Conservation (phyloP, 2,797 vertebrate species). For the Dryobates pubescens region DNA sequence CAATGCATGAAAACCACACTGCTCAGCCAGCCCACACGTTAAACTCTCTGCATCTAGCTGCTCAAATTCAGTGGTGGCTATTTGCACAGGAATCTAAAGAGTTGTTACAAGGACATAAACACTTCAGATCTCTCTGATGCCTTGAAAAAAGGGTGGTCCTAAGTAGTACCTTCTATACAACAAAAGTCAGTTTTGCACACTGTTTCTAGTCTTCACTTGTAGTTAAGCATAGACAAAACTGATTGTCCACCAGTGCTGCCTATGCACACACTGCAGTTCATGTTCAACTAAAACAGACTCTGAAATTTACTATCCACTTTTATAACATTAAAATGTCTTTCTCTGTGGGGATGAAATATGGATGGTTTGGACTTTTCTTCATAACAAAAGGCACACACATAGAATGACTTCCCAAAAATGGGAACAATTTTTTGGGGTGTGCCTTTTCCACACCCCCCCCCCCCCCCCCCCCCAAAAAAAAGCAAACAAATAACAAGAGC, state of each 20-base stretch:
- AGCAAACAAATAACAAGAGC: not conserved
- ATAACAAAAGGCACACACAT: not conserved
- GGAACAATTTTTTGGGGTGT: not conserved
- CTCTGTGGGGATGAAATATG: not conserved
- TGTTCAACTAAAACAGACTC: not conserved
- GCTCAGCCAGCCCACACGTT: not conserved
- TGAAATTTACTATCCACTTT: not conserved
- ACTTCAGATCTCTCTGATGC: not conserved
- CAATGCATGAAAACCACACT: not conserved
- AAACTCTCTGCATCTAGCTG: not conserved
- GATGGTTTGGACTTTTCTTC: not conserved
- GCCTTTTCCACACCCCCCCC: too few species aligned
- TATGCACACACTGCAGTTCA: not conserved
- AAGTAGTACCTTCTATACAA: not conserved
- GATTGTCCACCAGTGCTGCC: not conserved
- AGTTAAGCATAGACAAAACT: not conserved
- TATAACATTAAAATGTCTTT: accelerated
- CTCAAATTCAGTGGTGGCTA: not conserved
- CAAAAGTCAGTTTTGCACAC: not conserved
- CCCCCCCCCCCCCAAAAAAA: too few species aligned
- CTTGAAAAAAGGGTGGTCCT: not conserved
- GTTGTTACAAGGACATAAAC: not conserved
- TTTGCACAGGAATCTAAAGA: not conserved
- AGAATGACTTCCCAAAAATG: not conserved
- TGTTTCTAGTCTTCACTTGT: not conserved